Conservation (phyloP, 2,113 vertebrate species). For the Corvus hawaiiensis region DNA sequence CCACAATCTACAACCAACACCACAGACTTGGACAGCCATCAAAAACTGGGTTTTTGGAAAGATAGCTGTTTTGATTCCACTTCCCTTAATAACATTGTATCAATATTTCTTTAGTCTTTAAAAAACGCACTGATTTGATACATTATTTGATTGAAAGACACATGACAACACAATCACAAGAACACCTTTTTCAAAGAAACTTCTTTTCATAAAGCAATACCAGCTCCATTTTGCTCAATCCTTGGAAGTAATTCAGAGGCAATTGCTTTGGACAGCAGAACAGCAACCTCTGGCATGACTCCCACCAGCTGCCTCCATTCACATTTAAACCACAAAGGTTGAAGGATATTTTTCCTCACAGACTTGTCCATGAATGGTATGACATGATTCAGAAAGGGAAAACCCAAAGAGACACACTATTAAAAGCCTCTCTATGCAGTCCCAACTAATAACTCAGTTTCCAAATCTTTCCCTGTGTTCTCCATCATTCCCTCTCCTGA, state of each 20-base stretch:
- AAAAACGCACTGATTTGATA: not conserved
- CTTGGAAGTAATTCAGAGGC: not conserved
- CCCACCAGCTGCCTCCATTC: constrained; percentile 35
- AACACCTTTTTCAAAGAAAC: not conserved
- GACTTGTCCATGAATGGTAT: not conserved
- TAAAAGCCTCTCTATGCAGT: not conserved
- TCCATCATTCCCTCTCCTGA: not conserved
- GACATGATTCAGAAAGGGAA: not conserved
- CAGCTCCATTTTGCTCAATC: not conserved
- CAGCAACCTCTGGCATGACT: constrained; percentile 18
- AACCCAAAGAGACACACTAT: not conserved
- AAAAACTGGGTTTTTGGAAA: not conserved
- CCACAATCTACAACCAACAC: not conserved
- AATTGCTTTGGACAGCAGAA: constrained; percentile 20
- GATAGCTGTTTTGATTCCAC: not conserved
- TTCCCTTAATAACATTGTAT: not conserved
- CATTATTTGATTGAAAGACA: not conserved
- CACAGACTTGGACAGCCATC: not conserved
- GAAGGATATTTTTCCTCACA: not conserved
- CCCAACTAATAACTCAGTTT: not conserved
- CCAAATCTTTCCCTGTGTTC: not conserved
- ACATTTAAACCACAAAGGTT: constrained; percentile 21
- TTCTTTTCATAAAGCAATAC: not conserved
- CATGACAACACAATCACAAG: not conserved
- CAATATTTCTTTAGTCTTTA: not conserved